A percentile compares a stretch with the other conserved stretches of the same genome.
These are phyloP conservation scores for Ormyrus thymus DNA, from an alignment of 2,888 invertebrate species.

Conservation along the genomic window DNA sequence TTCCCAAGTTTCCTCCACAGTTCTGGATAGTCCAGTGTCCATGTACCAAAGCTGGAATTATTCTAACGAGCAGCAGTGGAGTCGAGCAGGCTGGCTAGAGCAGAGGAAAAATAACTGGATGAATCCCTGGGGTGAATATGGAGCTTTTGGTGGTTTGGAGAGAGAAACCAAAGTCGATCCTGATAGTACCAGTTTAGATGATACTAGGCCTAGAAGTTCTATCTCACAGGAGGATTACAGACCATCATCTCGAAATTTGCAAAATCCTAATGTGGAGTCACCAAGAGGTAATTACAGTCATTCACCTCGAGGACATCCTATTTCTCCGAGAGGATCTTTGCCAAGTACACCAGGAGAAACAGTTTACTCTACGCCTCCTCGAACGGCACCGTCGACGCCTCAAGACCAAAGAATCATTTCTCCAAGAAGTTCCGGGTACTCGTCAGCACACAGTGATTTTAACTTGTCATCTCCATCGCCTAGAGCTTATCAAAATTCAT, in stretches of 20 bases:
- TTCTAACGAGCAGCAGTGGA: slow-evolving; percentile 72
- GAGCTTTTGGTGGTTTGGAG: slow-evolving; percentile 68
- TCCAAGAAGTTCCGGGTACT: slow-evolving; percentile 68
- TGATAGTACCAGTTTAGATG: slow-evolving; percentile 81
- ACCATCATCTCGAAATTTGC: slow-evolving; percentile 68
- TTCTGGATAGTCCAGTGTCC: slow-evolving; percentile 79
- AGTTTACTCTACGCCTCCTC: slow-evolving; percentile 64
- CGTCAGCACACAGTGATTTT: slow-evolving; percentile 63
- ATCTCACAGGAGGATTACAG: slow-evolving; percentile 71
- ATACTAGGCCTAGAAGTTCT: slow-evolving; percentile 69
- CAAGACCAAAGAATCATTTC: slow-evolving; percentile 68
- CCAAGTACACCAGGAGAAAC: slow-evolving; percentile 64
- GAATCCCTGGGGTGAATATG: slow-evolving; percentile 71
- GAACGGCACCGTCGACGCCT: slow-evolving; percentile 63
- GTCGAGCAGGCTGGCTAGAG: slow-evolving; percentile 70
- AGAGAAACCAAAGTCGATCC: slow-evolving; percentile 84
- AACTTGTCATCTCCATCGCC: slow-evolving; percentile 63
- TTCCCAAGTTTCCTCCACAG: slow-evolving; percentile 90
- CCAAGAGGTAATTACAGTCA: slow-evolving; percentile 64
- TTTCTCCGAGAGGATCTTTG: slow-evolving; percentile 70
- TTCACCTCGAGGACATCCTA: slow-evolving; percentile 67
- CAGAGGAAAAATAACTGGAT: slow-evolving; percentile 73
- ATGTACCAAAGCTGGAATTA: slow-evolving; percentile 75
- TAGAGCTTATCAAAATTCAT: slow-evolving; percentile 63
- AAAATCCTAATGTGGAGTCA: slow-evolving; percentile 67